Evolutionary conservation across 1,140 invertebrate genomes (phyloP).

Genomic region (Musca vetustissima): DNA sequence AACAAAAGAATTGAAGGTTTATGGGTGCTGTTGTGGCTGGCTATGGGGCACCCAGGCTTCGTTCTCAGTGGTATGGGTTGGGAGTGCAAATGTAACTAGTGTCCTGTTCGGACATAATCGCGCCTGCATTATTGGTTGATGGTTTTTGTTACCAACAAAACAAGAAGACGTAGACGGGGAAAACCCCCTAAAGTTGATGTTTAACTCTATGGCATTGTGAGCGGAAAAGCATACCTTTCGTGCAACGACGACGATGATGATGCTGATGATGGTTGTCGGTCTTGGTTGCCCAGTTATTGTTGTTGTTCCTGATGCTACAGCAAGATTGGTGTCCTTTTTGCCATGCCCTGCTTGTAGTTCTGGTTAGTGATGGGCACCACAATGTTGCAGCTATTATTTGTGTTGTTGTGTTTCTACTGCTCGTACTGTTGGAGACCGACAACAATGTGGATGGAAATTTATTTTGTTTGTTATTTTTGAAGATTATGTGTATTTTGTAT

Average conservation of each 20-base stretch:
- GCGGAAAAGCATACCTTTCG: slow-evolving; percentile 3
- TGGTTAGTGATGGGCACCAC: slow-evolving; percentile 16
- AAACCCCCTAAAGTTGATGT: slow-evolving; percentile 9
- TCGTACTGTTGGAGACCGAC: not conserved
- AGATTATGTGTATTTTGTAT: slow-evolving; percentile 57
- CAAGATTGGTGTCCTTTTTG: slow-evolving; percentile 19
- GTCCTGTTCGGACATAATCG: slow-evolving; percentile 49
- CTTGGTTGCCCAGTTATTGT: not conserved
- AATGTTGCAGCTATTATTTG: not conserved
- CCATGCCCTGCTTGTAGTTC: not conserved
- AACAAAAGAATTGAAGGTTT: slow-evolving; percentile 20
- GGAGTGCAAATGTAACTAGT: slow-evolving; percentile 3
- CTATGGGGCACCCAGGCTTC: not conserved
- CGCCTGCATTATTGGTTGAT: slow-evolving; percentile 56
- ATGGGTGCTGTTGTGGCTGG: not conserved
- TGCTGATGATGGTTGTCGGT: slow-evolving; percentile 7
- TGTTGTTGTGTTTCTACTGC: slow-evolving; percentile 6
- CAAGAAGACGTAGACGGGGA: not conserved
- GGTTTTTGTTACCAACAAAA: slow-evolving; percentile 40
- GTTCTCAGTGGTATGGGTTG: not conserved
- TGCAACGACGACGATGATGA: not conserved
- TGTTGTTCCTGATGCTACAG: not conserved
- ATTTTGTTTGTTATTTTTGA: slow-evolving; percentile 53
- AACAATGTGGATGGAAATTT: slow-evolving; percentile 35
- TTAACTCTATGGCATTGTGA: not conserved